A percentile compares a stretch with the other conserved stretches of the same genome.
Conservation (phyloP, 2,888 invertebrate species). For the Liopterus haemorrhoidalis region DNA sequence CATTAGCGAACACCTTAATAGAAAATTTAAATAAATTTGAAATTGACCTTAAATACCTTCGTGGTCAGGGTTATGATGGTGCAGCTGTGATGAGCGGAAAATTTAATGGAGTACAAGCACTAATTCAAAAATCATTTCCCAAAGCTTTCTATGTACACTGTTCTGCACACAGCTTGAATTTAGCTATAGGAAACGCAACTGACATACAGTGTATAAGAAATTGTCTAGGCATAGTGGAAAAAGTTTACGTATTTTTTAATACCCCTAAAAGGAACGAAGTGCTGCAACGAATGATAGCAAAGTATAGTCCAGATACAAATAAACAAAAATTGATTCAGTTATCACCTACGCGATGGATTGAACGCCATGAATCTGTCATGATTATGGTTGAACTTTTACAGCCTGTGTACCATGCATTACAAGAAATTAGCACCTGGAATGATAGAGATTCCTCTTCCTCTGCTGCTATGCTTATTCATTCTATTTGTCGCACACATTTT, state of each 20-base stretch:
- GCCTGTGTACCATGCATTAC: background rate
- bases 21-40: conserved; percentile 21
- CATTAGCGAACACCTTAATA: conserved; percentile 26
- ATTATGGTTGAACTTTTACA: conserved; percentile 4
- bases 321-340: conserved; percentile 2
- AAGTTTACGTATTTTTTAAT: conserved; percentile 18
- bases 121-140: conserved; percentile 23
- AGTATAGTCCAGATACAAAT: background rate
- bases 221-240: conserved; percentile 27
- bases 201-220: conserved; percentile 30
- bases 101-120: conserved; percentile 30
- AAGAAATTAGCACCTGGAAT: conserved; percentile 1
- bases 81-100: conserved; percentile 30
- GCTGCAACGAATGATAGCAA: background rate
- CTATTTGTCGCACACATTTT: conserved; percentile 1
- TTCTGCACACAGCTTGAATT: conserved; percentile 32
- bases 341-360: conserved; percentile 6
- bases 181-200: conserved; percentile 31
- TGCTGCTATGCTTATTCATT: conserved; percentile 1
- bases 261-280: conserved; percentile 13
- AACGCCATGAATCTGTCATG: background rate
- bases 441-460: conserved; percentile 7
- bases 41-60: conserved; percentile 25
- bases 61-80: conserved; percentile 34
- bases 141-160: conserved; percentile 34